These are phyloP conservation scores for Orientallactaga sibirica DNA, from an alignment of 2,797 vertebrate genomes.

Conservation along the genomic window DNA sequence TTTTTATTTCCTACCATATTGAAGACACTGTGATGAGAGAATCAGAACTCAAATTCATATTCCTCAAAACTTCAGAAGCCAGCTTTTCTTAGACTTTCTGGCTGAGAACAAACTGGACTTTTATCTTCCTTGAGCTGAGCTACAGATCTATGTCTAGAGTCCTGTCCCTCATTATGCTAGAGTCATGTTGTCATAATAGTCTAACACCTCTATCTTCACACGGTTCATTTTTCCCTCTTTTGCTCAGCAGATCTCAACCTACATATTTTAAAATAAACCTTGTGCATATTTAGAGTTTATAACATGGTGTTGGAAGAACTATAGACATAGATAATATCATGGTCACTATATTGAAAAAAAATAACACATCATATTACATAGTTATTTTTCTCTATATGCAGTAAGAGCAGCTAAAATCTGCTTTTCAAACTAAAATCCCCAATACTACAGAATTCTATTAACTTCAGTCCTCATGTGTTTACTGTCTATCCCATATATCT, in stretches of 20 bases:
- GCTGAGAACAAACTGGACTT: neutral
- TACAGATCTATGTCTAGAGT: neutral
- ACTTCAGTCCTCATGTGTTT: neutral
- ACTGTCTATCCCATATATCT: neutral
- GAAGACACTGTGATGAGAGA: neutral
- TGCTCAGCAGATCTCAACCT: neutral
- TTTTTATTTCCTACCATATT: neutral
- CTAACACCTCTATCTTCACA: neutral
- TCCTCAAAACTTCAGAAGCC: neutral
- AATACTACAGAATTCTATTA: neutral
- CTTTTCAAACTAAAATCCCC: neutral
- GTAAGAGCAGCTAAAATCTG: neutral
- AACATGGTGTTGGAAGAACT: neutral
- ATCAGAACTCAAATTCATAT: conserved; percentile 21
- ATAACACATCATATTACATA: neutral
- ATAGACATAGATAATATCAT: neutral
- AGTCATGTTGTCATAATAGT: neutral
- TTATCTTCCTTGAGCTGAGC: neutral
- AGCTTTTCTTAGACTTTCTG: conserved; percentile 21
- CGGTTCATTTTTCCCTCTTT: neutral
- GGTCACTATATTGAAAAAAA: neutral
- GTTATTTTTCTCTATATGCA: neutral
- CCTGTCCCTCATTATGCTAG: neutral
- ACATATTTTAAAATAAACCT: neutral
- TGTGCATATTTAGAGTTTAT: neutral